phyloP scores from a whole-genome alignment of 2,888 invertebrate genomes.

The Heteropelma amictum region DNA sequence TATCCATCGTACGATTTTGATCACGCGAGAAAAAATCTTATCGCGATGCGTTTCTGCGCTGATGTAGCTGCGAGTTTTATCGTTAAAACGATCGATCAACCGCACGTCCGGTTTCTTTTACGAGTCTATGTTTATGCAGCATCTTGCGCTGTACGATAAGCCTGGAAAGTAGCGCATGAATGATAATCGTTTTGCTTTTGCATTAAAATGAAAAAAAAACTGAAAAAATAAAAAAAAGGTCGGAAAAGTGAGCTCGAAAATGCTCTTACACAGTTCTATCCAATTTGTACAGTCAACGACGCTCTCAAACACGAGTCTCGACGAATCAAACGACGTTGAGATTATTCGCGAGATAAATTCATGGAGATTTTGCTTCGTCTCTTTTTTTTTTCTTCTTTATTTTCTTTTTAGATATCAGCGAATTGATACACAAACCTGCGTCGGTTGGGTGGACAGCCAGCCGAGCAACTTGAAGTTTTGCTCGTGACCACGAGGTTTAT shows the following conservation, averaged over 20 bases:
- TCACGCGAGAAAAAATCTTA: neutral
- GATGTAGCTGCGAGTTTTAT: neutral
- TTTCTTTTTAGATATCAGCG: neutral
- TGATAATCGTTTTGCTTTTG: too few species aligned
- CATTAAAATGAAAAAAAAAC: neutral
- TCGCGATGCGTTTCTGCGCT: neutral
- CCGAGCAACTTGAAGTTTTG: slow-evolving; percentile 40
- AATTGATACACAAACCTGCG: slow-evolving; percentile 1
- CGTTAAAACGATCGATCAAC: slow-evolving; percentile 27
- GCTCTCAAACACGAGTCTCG: neutral
- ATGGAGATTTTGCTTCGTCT: neutral
- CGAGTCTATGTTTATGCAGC: neutral
- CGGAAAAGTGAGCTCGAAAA: neutral
- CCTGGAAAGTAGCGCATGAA: too few species aligned
- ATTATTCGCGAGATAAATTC: too few species aligned
- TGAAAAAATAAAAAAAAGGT: neutral
- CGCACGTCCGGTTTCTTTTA: slow-evolving; percentile 23
- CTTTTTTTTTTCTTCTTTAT: neutral
- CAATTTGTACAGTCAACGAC: too few species aligned
- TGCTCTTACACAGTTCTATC: too few species aligned
- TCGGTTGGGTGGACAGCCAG: slow-evolving; percentile 23
- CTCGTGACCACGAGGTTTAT: slow-evolving; percentile 67
- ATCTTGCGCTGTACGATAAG: neutral
- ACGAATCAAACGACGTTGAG: neutral
- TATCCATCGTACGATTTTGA: too few species aligned